phyloP scores from a whole-genome alignment of 1,140 invertebrate genomes.

The Chrysomallon squamiferum region DNA sequence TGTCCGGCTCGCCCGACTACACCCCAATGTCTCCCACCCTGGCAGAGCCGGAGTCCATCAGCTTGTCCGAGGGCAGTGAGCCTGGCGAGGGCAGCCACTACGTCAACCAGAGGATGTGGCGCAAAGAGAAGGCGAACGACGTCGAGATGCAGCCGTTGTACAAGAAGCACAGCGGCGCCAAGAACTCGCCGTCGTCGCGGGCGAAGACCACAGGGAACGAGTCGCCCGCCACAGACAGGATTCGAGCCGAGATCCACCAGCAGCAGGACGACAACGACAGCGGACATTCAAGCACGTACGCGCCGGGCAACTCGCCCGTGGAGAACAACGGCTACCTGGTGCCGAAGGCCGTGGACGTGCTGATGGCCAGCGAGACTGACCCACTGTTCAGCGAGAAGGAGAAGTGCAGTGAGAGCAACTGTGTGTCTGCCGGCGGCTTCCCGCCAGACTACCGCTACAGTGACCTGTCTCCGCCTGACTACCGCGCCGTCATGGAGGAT shows the following conservation, averaged over 20 bases:
- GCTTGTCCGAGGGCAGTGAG: neutral
- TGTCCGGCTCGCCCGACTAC: slow-evolving; percentile 45
- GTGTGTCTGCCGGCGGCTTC: slow-evolving; percentile 9
- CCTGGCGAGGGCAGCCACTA: slow-evolving; percentile 19
- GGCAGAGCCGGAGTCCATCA: slow-evolving; percentile 28
- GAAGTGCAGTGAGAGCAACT: neutral
- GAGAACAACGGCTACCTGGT: slow-evolving; percentile 53
- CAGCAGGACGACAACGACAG: slow-evolving; percentile 51
- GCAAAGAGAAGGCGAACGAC: slow-evolving; percentile 30
- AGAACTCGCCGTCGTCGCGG: neutral
- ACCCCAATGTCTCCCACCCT: slow-evolving; percentile 38
- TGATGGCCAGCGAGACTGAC: slow-evolving; percentile 1
- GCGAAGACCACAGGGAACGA: neutral
- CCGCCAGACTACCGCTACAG: slow-evolving; percentile 15
- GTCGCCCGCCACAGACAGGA: slow-evolving; percentile 28
- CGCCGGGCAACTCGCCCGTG: slow-evolving; percentile 41
- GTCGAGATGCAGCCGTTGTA: slow-evolving; percentile 37
- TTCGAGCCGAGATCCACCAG: slow-evolving; percentile 43
- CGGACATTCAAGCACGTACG: slow-evolving; percentile 55
- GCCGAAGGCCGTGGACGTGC: slow-evolving; percentile 30
- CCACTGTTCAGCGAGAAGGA: neutral
- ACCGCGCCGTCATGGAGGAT: slow-evolving; percentile 30
- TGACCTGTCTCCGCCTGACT: slow-evolving; percentile 31
- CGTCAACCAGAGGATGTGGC: slow-evolving; percentile 32
- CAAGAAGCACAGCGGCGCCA: neutral